phyloP scores from a whole-genome alignment of 2,113 vertebrate species.

The Toxotes jaculatrix region DNA sequence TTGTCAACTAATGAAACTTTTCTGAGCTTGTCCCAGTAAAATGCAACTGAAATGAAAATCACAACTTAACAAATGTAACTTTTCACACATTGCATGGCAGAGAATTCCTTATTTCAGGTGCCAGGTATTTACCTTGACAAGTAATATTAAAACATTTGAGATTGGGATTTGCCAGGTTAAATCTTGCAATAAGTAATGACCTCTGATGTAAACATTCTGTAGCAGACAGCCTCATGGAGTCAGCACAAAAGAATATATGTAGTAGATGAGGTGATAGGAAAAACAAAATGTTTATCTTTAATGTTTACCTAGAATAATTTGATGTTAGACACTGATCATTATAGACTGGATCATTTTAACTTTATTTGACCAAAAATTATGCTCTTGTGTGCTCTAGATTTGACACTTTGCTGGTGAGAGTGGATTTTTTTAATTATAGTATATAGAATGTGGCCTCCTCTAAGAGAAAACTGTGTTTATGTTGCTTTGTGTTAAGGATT shows the following conservation, averaged over 20 bases:
- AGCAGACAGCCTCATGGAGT: constrained; percentile 42
- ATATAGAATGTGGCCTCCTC: constrained; percentile 65
- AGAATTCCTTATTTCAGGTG: not conserved
- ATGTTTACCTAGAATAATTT: constrained; percentile 42
- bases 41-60: constrained; percentile 16
- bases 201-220: constrained; percentile 30
- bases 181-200: not conserved
- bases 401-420: constrained; percentile 65
- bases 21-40: constrained; percentile 3
- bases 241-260: constrained; percentile 35
- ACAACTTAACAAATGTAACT: not conserved
- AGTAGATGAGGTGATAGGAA: constrained; percentile 12
- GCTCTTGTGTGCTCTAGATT: constrained; percentile 71
- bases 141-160: constrained; percentile 8
- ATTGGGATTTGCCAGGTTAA: constrained; percentile 7
- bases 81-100: not conserved
- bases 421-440: constrained; percentile 67
- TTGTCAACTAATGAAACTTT: constrained; percentile 20
- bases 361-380: constrained; percentile 73
- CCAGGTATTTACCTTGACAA: not conserved
- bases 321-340: constrained; percentile 38
- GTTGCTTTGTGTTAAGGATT: constrained; percentile 69
- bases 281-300: constrained; percentile 44
- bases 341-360: constrained; percentile 35
- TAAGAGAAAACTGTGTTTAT: constrained; percentile 70